phyloP scores from a whole-genome alignment of 2,797 vertebrate genomes.

The Sciaenops ocellatus region DNA sequence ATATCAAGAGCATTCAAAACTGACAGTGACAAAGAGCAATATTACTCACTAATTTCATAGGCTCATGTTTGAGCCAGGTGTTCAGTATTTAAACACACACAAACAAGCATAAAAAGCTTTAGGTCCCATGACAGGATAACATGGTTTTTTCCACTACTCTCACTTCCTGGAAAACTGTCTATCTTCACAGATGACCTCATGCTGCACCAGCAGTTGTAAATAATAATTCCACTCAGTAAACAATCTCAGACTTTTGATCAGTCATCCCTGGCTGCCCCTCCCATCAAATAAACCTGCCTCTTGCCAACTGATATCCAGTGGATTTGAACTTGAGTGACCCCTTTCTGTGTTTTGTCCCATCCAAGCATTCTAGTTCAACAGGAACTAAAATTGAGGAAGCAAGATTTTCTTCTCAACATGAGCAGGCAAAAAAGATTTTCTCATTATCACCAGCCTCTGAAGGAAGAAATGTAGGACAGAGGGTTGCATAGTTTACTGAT shows the following conservation, averaged over 20 bases:
- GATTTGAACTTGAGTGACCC: background rate
- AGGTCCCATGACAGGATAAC: conserved; percentile 5
- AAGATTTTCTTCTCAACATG: conserved; percentile 1
- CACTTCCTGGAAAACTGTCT: conserved; percentile 34
- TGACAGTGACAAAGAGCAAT: conserved; percentile 1
- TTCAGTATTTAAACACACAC: background rate
- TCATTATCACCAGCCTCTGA: background rate
- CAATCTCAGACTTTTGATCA: conserved; percentile 5
- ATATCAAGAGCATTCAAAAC: background rate
- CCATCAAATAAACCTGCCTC: conserved; percentile 7
- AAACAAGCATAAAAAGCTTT: background rate
- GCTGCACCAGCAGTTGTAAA: background rate
- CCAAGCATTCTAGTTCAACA: conserved; percentile 25
- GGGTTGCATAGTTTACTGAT: background rate
- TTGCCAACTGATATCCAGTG: conserved; percentile 12
- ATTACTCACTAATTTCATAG: background rate
- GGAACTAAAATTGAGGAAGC: conserved; percentile 44
- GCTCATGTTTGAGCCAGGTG: background rate
- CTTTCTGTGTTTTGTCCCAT: background rate
- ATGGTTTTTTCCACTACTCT: conserved; percentile 17
- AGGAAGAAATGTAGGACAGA: conserved; percentile 21
- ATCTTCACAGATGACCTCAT: conserved; percentile 39
- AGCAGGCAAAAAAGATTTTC: background rate
- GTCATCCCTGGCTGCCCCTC: conserved; percentile 7
- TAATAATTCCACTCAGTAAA: conserved; percentile 8